Conservation (phyloP, 2,888 invertebrate species). For the Meliscaeva auricollis region DNA sequence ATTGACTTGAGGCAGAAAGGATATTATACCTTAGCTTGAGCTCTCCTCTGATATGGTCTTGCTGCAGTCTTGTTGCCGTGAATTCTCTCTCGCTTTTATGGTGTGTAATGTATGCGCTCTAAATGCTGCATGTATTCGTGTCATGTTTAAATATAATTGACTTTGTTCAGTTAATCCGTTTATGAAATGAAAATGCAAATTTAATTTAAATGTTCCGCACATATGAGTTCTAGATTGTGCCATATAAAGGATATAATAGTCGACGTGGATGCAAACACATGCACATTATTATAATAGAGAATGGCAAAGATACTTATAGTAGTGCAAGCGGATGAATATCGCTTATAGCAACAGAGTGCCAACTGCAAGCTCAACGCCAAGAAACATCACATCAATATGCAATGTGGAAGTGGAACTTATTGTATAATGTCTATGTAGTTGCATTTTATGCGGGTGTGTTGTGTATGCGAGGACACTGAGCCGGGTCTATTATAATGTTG, state of each 20-base stretch:
- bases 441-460: conserved; percentile 10
- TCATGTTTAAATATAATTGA: conserved; percentile 78
- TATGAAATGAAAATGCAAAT: conserved; percentile 78
- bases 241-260: conserved; percentile 67
- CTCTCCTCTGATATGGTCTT: neutral
- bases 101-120: conserved; percentile 53
- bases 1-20: conserved; percentile 48
- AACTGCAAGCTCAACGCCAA: conserved; percentile 71
- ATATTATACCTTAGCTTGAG: neutral
- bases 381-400: conserved; percentile 74
- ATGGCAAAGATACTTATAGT: conserved; percentile 19
- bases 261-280: conserved; percentile 61
- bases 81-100: conserved; percentile 12
- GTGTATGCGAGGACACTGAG: conserved; percentile 16
- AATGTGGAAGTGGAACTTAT: conserved; percentile 67
- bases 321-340: conserved; percentile 48
- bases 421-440: conserved; percentile 21
- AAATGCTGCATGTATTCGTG: conserved; percentile 73
- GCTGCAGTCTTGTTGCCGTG: conserved; percentile 1
- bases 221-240: conserved; percentile 74
- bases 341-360: conserved; percentile 75
- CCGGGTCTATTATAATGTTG: conserved; percentile 41
- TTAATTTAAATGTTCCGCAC: conserved; percentile 77
- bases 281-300: conserved; percentile 6
- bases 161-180: conserved; percentile 78